Evolutionary conservation across 2,113 vertebrate genomes (phyloP).

Genomic region (Stigmatopora argus): DNA sequence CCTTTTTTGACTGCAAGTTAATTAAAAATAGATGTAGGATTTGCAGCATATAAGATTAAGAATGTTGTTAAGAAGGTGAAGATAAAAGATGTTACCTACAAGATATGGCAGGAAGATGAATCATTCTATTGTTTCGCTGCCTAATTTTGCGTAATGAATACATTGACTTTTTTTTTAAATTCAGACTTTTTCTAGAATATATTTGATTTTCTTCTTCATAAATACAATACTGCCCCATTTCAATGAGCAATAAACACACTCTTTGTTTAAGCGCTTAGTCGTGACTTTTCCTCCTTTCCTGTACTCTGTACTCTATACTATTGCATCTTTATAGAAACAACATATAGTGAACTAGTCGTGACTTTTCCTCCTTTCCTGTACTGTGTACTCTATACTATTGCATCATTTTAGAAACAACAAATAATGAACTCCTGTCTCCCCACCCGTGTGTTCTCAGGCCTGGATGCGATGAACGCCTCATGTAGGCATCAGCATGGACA

Average conservation of each 20-base stretch:
- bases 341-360: slow-evolving; percentile 1
- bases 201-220: slow-evolving; percentile 47
- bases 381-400: background rate
- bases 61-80: slow-evolving; percentile 75
- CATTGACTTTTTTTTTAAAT: slow-evolving; percentile 69
- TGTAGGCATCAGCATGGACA: slow-evolving; percentile 98
- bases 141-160: slow-evolving; percentile 75
- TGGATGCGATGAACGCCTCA: slow-evolving; percentile 98
- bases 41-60: slow-evolving; percentile 67
- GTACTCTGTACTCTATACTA: background rate
- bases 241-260: slow-evolving; percentile 18
- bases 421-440: background rate
- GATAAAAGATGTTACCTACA: slow-evolving; percentile 74
- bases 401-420: background rate
- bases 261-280: slow-evolving; percentile 27
- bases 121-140: slow-evolving; percentile 74
- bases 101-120: slow-evolving; percentile 74
- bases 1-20: slow-evolving; percentile 67
- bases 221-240: slow-evolving; percentile 27
- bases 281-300: slow-evolving; percentile 12
- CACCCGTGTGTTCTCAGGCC: slow-evolving; percentile 70
- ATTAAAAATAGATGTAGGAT: slow-evolving; percentile 75
- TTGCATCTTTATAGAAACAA: background rate
- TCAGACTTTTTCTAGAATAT: slow-evolving; percentile 59
- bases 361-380: slow-evolving; percentile 12